Evolutionary conservation across 2,113 vertebrate species (phyloP).

Genomic region (Muntiacus muntjak): DNA sequence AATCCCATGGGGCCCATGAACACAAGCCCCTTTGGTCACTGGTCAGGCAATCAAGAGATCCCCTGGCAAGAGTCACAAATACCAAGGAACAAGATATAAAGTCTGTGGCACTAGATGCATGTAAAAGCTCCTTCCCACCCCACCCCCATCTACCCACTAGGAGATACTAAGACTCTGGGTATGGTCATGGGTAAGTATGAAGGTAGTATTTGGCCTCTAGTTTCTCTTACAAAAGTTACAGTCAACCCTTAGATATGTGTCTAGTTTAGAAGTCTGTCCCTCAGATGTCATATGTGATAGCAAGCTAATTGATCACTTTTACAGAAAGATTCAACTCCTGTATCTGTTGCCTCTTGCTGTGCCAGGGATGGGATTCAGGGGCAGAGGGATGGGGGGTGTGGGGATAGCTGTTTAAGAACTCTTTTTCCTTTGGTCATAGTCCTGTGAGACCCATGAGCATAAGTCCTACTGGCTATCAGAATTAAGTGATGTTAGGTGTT

Average conservation of each 20-base stretch:
- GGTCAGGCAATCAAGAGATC: background rate
- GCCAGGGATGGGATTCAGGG: background rate
- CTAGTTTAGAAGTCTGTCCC: background rate
- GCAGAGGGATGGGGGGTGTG: background rate
- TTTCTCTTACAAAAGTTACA: background rate
- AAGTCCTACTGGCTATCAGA: background rate
- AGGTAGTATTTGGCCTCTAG: background rate
- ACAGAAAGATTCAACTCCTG: background rate
- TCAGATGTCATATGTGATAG: background rate
- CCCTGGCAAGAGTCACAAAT: background rate
- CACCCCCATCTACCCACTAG: background rate
- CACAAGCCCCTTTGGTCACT: background rate
- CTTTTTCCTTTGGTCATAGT: background rate
- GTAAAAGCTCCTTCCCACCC: background rate
- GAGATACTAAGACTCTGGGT: background rate
- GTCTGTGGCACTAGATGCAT: background rate
- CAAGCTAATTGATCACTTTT: background rate
- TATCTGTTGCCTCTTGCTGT: background rate
- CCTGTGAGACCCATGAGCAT: background rate
- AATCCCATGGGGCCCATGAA: background rate
- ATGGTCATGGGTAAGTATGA: background rate
- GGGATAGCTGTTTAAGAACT: background rate
- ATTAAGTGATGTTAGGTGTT: background rate
- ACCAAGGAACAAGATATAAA: background rate
- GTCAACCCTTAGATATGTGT: background rate